Conservation (phyloP, 53 echinoderm and acorn worm species). For the Mesocentrotus franciscanus region DNA sequence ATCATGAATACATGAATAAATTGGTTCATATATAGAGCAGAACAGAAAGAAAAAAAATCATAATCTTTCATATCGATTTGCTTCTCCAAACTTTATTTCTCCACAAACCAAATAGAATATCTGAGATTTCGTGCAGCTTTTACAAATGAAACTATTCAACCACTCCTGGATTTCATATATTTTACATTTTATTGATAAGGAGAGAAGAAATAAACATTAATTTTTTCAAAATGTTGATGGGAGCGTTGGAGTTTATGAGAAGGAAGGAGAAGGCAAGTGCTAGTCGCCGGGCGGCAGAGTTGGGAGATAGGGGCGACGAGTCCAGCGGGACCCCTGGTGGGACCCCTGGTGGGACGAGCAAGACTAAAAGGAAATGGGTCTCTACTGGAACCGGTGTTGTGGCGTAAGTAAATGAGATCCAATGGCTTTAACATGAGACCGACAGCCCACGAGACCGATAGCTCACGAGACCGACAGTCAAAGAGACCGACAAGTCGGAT, state of each 20-base stretch:
- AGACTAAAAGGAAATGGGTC: background rate
- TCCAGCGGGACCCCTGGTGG: background rate
- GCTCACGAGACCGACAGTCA: too few species aligned
- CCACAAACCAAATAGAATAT: background rate
- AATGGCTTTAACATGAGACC: too few species aligned
- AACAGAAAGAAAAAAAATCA: background rate
- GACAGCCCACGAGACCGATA: too few species aligned
- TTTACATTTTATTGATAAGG: background rate
- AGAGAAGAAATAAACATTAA: background rate
- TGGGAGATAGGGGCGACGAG: background rate
- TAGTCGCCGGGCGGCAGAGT: background rate
- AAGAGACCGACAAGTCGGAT: too few species aligned
- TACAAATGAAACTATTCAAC: background rate
- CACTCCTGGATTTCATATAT: background rate
- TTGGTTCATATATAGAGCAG: background rate
- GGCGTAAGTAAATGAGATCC: conserved; percentile 17
- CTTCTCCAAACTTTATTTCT: background rate
- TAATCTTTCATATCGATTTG: background rate
- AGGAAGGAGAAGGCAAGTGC: conserved; percentile 49
- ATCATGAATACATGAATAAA: too few species aligned
- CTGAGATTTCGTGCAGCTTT: background rate
- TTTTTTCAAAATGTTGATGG: conserved; percentile 15
- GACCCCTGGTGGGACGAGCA: background rate
- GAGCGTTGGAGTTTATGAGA: conserved; percentile 34
- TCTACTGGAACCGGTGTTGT: background rate